Conservation (phyloP, 2,113 vertebrate genomes). For the Lethenteron camtschaticum region DNA sequence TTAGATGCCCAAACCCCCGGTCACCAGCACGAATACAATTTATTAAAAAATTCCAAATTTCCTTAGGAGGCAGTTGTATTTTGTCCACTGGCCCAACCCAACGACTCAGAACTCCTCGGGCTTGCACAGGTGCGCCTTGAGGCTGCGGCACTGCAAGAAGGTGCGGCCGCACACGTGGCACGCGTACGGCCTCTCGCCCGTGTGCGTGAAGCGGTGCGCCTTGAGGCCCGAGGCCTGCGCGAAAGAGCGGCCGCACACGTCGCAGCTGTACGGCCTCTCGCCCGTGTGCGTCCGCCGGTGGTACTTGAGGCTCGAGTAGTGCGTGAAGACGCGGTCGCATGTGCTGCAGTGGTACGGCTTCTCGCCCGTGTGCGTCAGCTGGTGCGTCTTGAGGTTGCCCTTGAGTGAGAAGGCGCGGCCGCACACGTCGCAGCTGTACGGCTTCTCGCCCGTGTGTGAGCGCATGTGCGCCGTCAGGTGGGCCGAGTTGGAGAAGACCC, state of each 20-base stretch:
- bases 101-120: too few relatives aligned
- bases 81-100: too few relatives aligned
- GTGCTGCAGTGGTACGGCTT: conserved; percentile 1
- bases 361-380: conserved; percentile 46
- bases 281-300: neutral
- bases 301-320: neutral
- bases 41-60: too few relatives aligned
- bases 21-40: too few relatives aligned
- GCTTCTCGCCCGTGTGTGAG: conserved; percentile 82
- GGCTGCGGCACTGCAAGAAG: neutral
- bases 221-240: neutral
- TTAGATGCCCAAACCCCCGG: too few relatives aligned
- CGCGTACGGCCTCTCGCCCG: neutral
- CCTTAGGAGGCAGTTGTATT: too few relatives aligned
- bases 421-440: conserved; percentile 82
- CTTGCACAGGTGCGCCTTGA: too few relatives aligned
- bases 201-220: conserved; percentile 2
- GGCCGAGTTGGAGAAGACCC: conserved; percentile 58
- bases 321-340: neutral
- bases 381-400: conserved; percentile 89
- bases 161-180: neutral
- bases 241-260: neutral
- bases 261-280: conserved; percentile 1
- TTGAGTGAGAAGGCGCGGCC: conserved; percentile 87
- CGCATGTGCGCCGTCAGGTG: conserved; percentile 97